Conservation (phyloP, 2,113 vertebrate genomes). For the Sapayoa aenigma region DNA sequence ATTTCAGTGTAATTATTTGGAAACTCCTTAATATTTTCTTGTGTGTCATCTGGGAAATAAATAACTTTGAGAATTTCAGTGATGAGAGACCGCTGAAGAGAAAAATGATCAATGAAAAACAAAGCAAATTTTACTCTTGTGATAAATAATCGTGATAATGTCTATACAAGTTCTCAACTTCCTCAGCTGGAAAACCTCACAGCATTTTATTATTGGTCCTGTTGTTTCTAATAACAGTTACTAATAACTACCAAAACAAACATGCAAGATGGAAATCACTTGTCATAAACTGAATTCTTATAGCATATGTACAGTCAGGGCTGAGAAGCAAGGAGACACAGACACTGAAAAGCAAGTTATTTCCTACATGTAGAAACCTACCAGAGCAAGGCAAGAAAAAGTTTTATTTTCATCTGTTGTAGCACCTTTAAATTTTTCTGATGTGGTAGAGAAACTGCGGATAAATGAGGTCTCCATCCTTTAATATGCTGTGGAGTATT, state of each 20-base stretch:
- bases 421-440: not conserved
- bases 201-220: not conserved
- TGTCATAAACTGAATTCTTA: not conserved
- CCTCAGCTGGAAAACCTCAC: not conserved
- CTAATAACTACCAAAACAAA: not conserved
- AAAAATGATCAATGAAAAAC: not conserved
- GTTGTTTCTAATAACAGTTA: not conserved
- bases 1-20: not conserved
- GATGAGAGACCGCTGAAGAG: not conserved
- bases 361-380: not conserved
- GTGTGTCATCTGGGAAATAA: not conserved
- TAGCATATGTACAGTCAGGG: not conserved
- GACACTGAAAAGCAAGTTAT: not conserved
- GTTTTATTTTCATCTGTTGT: not conserved
- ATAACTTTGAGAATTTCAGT: not conserved
- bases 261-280: not conserved
- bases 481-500: not conserved
- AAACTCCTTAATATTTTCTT: not conserved
- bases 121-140: not conserved
- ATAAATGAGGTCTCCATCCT: not conserved
- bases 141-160: not conserved
- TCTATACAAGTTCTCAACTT: not conserved
- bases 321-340: not conserved
- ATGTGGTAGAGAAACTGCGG: not conserved
- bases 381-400: not conserved